Conservation (phyloP, 2,888 invertebrate genomes). For the Ctena decussata region DNA sequence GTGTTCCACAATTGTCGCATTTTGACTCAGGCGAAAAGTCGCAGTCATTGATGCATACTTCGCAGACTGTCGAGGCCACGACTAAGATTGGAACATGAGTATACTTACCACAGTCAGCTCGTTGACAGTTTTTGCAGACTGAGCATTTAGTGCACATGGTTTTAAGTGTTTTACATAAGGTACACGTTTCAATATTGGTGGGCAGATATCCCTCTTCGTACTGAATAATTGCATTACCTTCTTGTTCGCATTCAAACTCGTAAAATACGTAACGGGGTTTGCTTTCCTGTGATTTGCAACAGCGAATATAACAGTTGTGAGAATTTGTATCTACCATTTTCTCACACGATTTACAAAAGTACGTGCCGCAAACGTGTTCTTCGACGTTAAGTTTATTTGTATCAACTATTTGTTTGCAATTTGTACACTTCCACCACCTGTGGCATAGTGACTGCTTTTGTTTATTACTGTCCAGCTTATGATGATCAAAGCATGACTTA, state of each 20-base stretch:
- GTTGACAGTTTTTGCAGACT: neutral
- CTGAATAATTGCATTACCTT: constrained; percentile 10
- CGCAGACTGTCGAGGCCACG: neutral
- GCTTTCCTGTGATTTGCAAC: neutral
- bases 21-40: neutral
- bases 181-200: neutral
- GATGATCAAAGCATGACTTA: constrained; percentile 29
- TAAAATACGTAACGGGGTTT: constrained; percentile 12
- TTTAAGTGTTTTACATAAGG: neutral
- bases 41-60: neutral
- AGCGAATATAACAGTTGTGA: constrained; percentile 26
- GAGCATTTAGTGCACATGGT: neutral
- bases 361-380: constrained; percentile 33
- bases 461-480: constrained; percentile 4
- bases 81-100: neutral
- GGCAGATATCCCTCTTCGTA: constrained; percentile 27
- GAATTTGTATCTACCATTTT: constrained; percentile 15
- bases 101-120: neutral
- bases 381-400: constrained; percentile 11
- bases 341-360: constrained; percentile 32
- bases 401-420: constrained; percentile 29
- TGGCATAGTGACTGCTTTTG: constrained; percentile 24
- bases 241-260: constrained; percentile 40
- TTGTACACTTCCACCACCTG: constrained; percentile 33
- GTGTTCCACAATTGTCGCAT: neutral